phyloP scores from a whole-genome alignment of 2,113 vertebrate genomes.

The Mohoua ochrocephala region DNA sequence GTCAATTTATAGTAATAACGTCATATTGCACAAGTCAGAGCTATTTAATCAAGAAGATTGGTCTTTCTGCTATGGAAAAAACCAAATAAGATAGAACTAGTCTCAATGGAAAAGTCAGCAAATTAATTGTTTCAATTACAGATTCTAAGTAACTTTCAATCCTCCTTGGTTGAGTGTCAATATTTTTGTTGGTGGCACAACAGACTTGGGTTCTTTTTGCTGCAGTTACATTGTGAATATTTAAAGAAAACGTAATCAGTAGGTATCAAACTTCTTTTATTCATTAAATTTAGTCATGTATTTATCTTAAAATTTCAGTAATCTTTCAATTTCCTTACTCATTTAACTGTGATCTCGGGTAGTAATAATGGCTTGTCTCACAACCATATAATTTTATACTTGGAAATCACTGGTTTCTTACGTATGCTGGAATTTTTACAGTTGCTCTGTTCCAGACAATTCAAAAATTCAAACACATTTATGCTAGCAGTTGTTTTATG shows the following conservation, averaged over 20 bases:
- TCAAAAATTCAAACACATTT: neutral
- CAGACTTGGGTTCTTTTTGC: neutral
- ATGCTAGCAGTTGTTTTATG: neutral
- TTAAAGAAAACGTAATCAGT: neutral
- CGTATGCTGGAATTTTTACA: neutral
- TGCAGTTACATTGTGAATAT: rapidly evolving
- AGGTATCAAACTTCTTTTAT: neutral
- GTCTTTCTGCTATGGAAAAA: neutral
- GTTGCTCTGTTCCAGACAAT: neutral
- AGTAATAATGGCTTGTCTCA: neutral
- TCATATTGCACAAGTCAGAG: neutral
- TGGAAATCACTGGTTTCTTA: neutral
- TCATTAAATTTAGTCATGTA: neutral
- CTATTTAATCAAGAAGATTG: neutral
- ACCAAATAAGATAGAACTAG: neutral
- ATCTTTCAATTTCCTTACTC: neutral
- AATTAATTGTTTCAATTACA: neutral
- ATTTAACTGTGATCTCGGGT: neutral
- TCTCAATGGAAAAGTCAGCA: neutral
- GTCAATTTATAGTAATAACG: neutral
- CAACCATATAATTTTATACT: neutral
- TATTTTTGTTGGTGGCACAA: neutral
- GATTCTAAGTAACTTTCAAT: neutral
- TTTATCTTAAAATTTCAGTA: neutral
- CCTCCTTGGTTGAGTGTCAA: rapidly evolving